Conservation (phyloP, 2,113 vertebrate genomes). For the Ochotona princeps region DNA sequence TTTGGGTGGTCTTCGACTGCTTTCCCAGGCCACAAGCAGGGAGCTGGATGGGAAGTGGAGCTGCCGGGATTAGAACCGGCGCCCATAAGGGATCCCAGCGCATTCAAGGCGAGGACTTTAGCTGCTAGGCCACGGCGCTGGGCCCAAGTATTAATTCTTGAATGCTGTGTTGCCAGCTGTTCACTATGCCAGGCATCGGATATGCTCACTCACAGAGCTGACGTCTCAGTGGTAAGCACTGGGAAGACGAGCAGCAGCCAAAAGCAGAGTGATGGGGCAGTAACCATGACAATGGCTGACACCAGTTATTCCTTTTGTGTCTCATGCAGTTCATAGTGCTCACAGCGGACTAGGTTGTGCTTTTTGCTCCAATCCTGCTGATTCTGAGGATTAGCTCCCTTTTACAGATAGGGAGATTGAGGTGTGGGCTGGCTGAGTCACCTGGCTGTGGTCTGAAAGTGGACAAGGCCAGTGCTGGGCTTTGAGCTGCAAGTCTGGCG, state of each 20-base stretch:
- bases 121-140: no score
- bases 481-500: neutral
- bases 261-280: neutral
- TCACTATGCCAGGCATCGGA: neutral
- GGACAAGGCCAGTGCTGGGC: neutral
- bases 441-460: neutral
- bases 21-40: no score
- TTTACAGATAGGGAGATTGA: neutral
- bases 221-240: neutral
- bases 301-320: rapidly evolving
- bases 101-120: no score
- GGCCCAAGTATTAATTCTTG: neutral
- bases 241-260: neutral
- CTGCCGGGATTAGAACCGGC: no score
- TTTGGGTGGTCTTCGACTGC: no score
- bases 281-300: neutral
- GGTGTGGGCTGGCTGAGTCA: neutral
- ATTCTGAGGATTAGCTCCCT: neutral
- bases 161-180: neutral
- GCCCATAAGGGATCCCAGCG: no score
- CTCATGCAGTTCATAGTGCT: neutral
- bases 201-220: neutral
- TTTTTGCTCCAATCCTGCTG: neutral
- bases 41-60: no score
- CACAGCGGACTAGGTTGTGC: neutral